Conservation (phyloP, 2,888 invertebrate genomes). For the Syritta pipiens region DNA sequence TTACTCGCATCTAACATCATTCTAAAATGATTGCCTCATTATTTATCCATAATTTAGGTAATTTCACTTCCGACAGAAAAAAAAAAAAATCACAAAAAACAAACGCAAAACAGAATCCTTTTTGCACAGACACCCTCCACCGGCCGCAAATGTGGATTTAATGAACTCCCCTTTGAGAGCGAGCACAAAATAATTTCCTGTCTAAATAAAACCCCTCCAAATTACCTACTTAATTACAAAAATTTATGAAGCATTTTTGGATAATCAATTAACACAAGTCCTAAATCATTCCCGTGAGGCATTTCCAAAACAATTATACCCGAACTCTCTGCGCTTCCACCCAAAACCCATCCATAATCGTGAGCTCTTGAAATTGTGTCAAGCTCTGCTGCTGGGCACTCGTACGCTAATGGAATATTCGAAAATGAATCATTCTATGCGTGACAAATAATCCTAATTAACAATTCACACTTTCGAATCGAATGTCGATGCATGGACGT, state of each 20-base stretch:
- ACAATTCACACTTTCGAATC: conserved; percentile 54
- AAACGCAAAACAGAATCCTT: too few relatives aligned
- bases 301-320: conserved; percentile 26
- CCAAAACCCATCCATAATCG: too few relatives aligned
- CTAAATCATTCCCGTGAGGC: conserved; percentile 43
- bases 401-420: conserved; percentile 52
- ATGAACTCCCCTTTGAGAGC: conserved; percentile 4
- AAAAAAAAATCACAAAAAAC: not conserved
- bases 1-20: too few relatives aligned
- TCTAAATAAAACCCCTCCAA: conserved; percentile 46
- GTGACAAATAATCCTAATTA: conserved; percentile 59
- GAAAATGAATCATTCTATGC: conserved; percentile 54
- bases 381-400: conserved; percentile 16
- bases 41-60: not conserved
- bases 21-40: not conserved
- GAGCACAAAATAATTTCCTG: conserved; percentile 40
- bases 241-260: conserved; percentile 31
- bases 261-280: conserved; percentile 34
- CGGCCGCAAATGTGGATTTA: not conserved
- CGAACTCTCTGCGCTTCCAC: too few relatives aligned
- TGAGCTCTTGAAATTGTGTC: conserved; percentile 40
- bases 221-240: conserved; percentile 55
- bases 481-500: conserved; percentile 13
- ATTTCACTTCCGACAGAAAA: not conserved
- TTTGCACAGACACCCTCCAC: too few relatives aligned